Evolutionary conservation across 2,113 vertebrate genomes (phyloP).

Genomic region (Nothobranchius furzeri): DNA sequence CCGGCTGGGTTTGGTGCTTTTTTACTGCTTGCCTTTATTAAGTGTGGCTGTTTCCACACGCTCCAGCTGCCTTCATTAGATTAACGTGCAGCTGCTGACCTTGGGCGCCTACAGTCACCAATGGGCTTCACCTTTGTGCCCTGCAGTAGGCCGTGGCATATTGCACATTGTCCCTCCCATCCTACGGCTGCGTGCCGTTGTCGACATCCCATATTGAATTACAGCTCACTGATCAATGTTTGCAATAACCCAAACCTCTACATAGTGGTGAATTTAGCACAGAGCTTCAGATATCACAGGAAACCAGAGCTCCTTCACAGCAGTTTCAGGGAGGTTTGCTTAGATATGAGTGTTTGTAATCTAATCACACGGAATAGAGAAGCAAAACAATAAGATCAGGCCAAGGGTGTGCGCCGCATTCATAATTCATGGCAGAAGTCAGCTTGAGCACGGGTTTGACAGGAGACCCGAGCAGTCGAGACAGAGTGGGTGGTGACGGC

Average conservation of each 20-base stretch:
- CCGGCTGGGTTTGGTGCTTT: too few relatives aligned
- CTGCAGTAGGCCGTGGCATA: slow-evolving; percentile 9
- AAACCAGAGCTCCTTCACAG: slow-evolving; percentile 35
- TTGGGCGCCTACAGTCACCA: slow-evolving; percentile 44
- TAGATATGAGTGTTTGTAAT: slow-evolving; percentile 49
- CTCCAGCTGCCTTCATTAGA: slow-evolving; percentile 52
- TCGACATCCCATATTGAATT: slow-evolving; percentile 60
- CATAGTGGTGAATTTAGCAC: slow-evolving; percentile 31
- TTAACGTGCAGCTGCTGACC: slow-evolving; percentile 61
- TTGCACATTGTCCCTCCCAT: slow-evolving; percentile 5
- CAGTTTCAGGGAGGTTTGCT: slow-evolving; percentile 28
- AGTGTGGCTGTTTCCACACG: slow-evolving; percentile 8
- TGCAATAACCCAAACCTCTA: slow-evolving; percentile 61
- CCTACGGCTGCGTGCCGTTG: slow-evolving; percentile 26
- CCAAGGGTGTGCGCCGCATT: slow-evolving; percentile 12
- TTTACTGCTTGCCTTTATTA: too few relatives aligned
- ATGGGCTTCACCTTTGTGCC: slow-evolving; percentile 48
- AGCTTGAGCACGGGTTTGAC: slow-evolving; percentile 25
- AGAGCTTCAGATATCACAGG: slow-evolving; percentile 54
- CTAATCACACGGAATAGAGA: slow-evolving; percentile 26
- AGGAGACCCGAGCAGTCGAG: slow-evolving; percentile 47
- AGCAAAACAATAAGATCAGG: slow-evolving; percentile 21
- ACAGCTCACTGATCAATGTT: slow-evolving; percentile 62
- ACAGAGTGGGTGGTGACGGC: slow-evolving; percentile 47
- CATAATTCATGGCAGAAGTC: slow-evolving; percentile 43